Base-by-base conservation (phyloP, 2,113 vertebrate genomes). In the Centropristis striata region DNA sequence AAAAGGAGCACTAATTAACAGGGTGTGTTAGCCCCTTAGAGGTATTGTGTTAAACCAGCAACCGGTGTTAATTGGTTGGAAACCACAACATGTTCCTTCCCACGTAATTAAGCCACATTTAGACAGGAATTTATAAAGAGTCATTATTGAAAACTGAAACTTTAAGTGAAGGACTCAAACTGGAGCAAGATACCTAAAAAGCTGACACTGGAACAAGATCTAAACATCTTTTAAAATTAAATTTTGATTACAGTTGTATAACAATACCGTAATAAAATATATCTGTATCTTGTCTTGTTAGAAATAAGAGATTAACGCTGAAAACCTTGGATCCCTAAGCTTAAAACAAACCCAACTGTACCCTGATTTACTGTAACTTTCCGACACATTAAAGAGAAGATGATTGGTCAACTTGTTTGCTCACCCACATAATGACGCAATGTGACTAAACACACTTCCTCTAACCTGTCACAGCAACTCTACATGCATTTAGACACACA, bases 371-470 rank as follows among this genome's bases (percentile, higher is more conserved):
- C 47, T 67, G 65, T 80, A 25, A 75, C 41, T 63, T 75, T 28
- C 55, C 47, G 5, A 50, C 11, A 25, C n/a, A 73, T 60, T 61
- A 36, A 42, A 65, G 8, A 68, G 25, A 57, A 64, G 3, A 72
- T 1, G 0, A 36, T 70, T 65, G 21, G 49, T 64, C 60, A 82
- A 18, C 42, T 44, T 73, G 53, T 61, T 66, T 72, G n/a, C 36
- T 59, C n/a, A 41, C 28, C 20, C 47, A 73, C 11, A 39, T 44
- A 55, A 44, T 75, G 61, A 83, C 78, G 75, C 70, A 80, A 74
- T 47, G 25, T 76, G 66, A 80, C 42, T 54, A 76, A 77, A 72
- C 46, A 78, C 67, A 71, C 80, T 82, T 88, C 80, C 78, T 71
- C 59, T 81, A 60, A 67, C 55, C 51, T 2, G 3, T 72, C 64